Evolutionary conservation across 2,888 invertebrate genomes (phyloP).

Genomic region (Diplolepis rosae): DNA sequence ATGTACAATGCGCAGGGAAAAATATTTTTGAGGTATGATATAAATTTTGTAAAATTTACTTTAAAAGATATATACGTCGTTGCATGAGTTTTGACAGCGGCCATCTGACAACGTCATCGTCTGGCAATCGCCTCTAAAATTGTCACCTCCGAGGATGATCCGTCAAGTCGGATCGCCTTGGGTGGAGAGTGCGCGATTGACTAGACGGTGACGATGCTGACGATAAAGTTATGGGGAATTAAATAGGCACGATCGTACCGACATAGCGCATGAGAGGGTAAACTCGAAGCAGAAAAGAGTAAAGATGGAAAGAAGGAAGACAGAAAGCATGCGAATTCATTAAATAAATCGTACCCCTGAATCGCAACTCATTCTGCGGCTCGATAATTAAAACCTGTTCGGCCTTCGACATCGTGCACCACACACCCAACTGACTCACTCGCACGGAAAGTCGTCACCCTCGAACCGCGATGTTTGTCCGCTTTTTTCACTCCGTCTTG

Average conservation of each 20-base stretch:
- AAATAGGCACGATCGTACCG: conserved; percentile 18
- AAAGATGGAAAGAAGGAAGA: not conserved
- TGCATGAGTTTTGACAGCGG: conserved; percentile 13
- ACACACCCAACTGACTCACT: conserved; percentile 1
- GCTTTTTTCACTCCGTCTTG: conserved; percentile 47
- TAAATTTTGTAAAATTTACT: not conserved
- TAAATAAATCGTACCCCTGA: conserved; percentile 83
- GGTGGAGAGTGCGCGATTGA: conserved; percentile 21
- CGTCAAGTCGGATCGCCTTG: conserved; percentile 8
- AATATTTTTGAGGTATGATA: not conserved
- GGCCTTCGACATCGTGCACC: conserved; percentile 78
- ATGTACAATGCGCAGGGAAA: not conserved
- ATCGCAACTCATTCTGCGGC: conserved; percentile 91
- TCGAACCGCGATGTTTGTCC: conserved; percentile 8
- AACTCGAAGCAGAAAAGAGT: not conserved
- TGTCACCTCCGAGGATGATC: conserved; percentile 9
- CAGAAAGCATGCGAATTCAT: conserved; percentile 43
- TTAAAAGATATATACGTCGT: not conserved
- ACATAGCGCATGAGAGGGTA: not conserved
- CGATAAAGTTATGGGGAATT: conserved; percentile 4
- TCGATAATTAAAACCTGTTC: conserved; percentile 91
- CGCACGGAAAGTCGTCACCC: conserved; percentile 10
- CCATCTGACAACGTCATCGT: conserved; percentile 24
- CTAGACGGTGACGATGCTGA: conserved; percentile 10
- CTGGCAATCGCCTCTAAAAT: not conserved